These are phyloP conservation scores for Mungos mungo DNA, from an alignment of 2,113 vertebrate species.

Conservation along the genomic window DNA sequence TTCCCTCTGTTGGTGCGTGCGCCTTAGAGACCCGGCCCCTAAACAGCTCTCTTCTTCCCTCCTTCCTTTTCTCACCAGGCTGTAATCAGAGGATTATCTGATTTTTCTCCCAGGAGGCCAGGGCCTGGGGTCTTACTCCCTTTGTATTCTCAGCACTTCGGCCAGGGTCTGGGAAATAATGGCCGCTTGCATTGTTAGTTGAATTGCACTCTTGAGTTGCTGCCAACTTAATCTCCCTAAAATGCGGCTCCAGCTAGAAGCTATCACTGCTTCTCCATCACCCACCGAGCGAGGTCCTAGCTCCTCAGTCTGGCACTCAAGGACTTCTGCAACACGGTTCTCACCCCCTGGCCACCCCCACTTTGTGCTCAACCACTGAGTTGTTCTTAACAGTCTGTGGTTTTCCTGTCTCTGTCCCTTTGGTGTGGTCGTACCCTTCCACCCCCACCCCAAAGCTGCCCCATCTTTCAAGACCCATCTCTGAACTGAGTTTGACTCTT, in stretches of 20 bases:
- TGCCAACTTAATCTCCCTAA: conserved; percentile 66
- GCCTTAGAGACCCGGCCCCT: not conserved
- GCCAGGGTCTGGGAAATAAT: conserved; percentile 51
- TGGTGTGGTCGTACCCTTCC: not conserved
- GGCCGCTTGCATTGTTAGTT: not conserved
- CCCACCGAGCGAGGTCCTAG: not conserved
- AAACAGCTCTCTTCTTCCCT: not conserved
- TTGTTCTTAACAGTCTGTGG: not conserved
- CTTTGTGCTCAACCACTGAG: not conserved
- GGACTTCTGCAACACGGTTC: accelerated
- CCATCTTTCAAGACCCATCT: not conserved
- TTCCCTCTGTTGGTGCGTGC: not conserved
- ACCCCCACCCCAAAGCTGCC: not conserved
- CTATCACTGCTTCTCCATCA: not conserved
- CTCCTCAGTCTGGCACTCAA: not conserved
- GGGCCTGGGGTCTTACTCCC: not conserved
- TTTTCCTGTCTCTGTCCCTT: not conserved
- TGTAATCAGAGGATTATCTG: conserved; percentile 40
- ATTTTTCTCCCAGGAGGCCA: conserved; percentile 40
- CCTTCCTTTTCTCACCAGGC: not conserved
- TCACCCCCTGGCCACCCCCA: not conserved
- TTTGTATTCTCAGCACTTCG: conserved; percentile 54
- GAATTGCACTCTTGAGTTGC: conserved; percentile 8
- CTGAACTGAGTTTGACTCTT: not conserved
- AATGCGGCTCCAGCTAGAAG: not conserved